phyloP scores from a whole-genome alignment of 2,113 vertebrate genomes.

The Anhinga anhinga region DNA sequence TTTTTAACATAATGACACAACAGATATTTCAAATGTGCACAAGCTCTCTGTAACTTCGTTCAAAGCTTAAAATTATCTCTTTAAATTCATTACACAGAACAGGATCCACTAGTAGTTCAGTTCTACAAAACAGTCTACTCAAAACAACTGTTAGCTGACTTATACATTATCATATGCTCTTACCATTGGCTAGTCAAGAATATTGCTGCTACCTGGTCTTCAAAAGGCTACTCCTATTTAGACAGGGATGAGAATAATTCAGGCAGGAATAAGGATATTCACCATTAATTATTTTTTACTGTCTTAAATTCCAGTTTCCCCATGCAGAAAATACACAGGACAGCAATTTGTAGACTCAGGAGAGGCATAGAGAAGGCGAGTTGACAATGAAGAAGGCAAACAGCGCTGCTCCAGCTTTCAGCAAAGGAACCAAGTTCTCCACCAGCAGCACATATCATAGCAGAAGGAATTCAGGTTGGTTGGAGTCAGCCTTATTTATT shows the following conservation, averaged over 20 bases:
- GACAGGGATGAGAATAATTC: background rate
- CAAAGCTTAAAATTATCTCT: background rate
- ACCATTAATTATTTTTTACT: background rate
- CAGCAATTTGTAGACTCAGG: background rate
- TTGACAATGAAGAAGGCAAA: background rate
- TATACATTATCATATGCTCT: background rate
- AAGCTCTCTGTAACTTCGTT: background rate
- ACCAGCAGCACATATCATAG: background rate
- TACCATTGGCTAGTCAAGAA: background rate
- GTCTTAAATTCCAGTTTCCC: background rate
- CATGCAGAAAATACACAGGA: background rate
- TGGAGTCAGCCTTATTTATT: background rate
- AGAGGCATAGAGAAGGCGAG: background rate
- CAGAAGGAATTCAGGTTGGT: background rate
- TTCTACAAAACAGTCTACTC: background rate
- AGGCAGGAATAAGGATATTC: background rate
- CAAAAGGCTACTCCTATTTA: background rate
- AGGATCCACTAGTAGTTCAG: background rate
- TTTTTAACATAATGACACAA: background rate
- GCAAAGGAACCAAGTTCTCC: background rate
- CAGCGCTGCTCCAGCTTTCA: background rate
- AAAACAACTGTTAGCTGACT: background rate
- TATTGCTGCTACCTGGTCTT: background rate
- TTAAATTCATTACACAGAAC: background rate
- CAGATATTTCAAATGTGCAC: background rate